These are phyloP conservation scores for Hypanus sabinus DNA, from an alignment of 2,113 vertebrate genomes.

Conservation along the genomic window DNA sequence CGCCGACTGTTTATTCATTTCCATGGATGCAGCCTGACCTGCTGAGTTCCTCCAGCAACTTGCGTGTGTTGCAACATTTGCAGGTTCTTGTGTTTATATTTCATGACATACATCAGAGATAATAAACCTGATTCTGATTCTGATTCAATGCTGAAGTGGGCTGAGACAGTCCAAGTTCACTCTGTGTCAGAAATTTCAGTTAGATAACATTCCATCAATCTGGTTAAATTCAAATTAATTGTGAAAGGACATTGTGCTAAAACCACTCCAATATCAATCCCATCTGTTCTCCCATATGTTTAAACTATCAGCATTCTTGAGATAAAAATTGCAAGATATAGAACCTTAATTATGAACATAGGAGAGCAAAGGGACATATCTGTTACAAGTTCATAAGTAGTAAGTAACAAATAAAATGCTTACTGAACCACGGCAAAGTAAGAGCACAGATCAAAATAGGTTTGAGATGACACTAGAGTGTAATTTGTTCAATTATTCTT, in stretches of 20 bases:
- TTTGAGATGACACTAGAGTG: background rate
- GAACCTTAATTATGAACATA: slow-evolving; percentile 7
- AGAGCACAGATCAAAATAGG: background rate
- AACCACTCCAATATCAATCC: background rate
- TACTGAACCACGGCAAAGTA: no score
- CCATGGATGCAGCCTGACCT: no score
- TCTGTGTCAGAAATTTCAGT: background rate
- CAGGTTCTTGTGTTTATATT: no score
- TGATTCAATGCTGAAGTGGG: background rate
- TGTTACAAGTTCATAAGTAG: background rate
- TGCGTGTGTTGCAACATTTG: no score
- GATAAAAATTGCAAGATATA: background rate
- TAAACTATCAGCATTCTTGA: background rate
- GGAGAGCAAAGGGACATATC: background rate
- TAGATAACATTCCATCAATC: background rate
- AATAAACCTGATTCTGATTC: no score
- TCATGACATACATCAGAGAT: no score
- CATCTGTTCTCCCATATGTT: slow-evolving; percentile 19
- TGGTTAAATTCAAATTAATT: background rate
- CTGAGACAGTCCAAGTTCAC: background rate
- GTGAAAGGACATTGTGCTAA: background rate
- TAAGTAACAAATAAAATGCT: background rate
- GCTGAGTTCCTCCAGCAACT: no score
- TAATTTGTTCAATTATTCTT: background rate
- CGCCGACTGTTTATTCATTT: no score